Evolutionary conservation across 2,888 invertebrate genomes (phyloP), one percentile per base, ranked within the genome.

Genomic region (Sinohyriopsis cumingii): DNA sequence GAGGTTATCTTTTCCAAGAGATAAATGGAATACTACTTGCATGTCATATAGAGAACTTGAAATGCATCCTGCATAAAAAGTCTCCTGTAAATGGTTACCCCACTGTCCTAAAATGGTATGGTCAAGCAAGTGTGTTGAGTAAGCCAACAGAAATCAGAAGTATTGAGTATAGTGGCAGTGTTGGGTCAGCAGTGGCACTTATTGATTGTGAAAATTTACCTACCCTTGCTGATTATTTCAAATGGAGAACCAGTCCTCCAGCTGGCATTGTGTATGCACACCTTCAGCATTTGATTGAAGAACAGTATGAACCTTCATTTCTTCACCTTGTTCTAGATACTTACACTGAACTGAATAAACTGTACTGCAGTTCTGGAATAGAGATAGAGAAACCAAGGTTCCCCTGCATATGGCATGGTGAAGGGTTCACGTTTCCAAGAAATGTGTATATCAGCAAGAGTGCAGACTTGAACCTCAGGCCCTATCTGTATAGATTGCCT

Each of bases 401-500:
- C 3, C 45, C 24, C 18, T 24, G 53, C n/a, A 28, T 28, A 18
- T 56, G 55, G 57, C 5, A 20, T 22, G 77, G 77, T 22, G 67
- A 70, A 57, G 68, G 71, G 19, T 77, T 75, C 70, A 24, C 22
- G 24, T 20, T 55, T 9, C 59, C 70, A 33, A 24, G 20, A n/a
- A 60, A 55, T 65, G 33, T 65, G 20, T 72, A 63, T 64, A 33
- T 60, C 28, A 53, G 55, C 9, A 53, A 7, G 33, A 56, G 33
- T 7, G n/a, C 28, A 12, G 71, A 73, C 59, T 66, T 77, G 24
- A 56, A 56, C 45, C 55, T 77, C 18, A 25, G 64, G 22, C 77
- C 77, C 20, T 77, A 68, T 55, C 45, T 77, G 45, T 68, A 66
- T 57, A 55, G 59, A 45, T 63, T 77, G 59, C 77, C 75, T 20